Conservation (phyloP, 2,888 invertebrate genomes). For the Cheilosia vernalis region DNA sequence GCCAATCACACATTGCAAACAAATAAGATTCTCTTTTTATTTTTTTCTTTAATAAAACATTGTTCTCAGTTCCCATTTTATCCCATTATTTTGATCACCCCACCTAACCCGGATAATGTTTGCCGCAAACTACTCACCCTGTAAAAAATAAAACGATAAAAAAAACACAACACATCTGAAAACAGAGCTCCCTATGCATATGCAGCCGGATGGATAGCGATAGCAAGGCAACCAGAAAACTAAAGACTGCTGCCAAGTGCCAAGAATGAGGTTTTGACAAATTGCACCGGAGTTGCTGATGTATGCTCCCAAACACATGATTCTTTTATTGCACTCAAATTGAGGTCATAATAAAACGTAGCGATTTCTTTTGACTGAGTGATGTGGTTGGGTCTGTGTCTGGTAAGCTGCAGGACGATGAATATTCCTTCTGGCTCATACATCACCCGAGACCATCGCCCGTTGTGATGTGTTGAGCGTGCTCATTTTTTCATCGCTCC, state of each 20-base stretch:
- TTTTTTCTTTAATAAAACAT: too few relatives aligned
- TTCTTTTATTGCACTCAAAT: constrained; percentile 70
- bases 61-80: too few relatives aligned
- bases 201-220: background rate
- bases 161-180: background rate
- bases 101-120: background rate
- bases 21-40: too few relatives aligned
- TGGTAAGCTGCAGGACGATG: constrained; percentile 12
- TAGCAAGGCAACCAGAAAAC: constrained; percentile 3
- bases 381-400: background rate
- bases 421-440: constrained; percentile 30
- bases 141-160: background rate
- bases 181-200: background rate
- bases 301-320: constrained; percentile 60
- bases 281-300: constrained; percentile 62
- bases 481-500: background rate
- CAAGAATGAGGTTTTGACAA: constrained; percentile 69
- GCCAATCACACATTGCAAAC: too few relatives aligned
- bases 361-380: constrained; percentile 53
- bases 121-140: constrained; percentile 10
- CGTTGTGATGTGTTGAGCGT: constrained; percentile 29
- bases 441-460: constrained; percentile 29
- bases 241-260: constrained; percentile 56
- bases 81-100: too few relatives aligned
- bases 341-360: constrained; percentile 73